Base-by-base conservation (phyloP, 2,113 vertebrate species). In the Mormoops blainvillei region DNA sequence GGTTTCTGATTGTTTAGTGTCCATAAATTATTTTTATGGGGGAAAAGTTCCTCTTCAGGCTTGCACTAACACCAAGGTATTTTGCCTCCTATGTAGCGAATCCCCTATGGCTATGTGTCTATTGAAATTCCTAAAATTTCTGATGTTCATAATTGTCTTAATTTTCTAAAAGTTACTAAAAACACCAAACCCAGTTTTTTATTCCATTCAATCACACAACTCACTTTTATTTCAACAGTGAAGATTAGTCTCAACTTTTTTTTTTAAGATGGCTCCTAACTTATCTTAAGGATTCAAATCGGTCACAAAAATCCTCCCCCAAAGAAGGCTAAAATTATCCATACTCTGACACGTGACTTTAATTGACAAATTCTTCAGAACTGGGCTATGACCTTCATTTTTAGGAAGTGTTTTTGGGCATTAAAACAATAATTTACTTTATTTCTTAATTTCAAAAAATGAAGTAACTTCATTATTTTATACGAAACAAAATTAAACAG, bases 391-490 rank as follows among this genome's bases (percentile, higher is more conserved):
- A 89, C 63, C 7, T 97, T 83, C 45, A 61, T 87, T 84, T 76
- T 93, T 88, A 87, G 19, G 80, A 92, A 76, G 7, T 78, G 78
- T 63, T 65, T 89, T 71, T 28, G 73, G n/a, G 56, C 50, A 87
- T 68, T 65, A 94, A 71, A 88, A 56, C n/a, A 71, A 65, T 68
- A 24, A 80, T 43, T 87, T 82, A 15, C 33, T 94, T 74, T 77
- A 85, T 45, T 92, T 91, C 65, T 93, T 74, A 58, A 88, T 85
- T 92, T 97, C 33, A 82, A 52, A 50, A 95, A 93, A 89, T 56
- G 16, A 94, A 91, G 31, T 70, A 52, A 63, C 36, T 52, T 78
- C 50, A 87, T 58, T 52, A 91, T 80, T 92, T 95, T 81, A 73
- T 54, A 84, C 43, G 61, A 90, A 94, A 87, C 68, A 63, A 83